Conservation (phyloP, 2,888 invertebrate genomes). For the Sphaerophoria taeniata region DNA sequence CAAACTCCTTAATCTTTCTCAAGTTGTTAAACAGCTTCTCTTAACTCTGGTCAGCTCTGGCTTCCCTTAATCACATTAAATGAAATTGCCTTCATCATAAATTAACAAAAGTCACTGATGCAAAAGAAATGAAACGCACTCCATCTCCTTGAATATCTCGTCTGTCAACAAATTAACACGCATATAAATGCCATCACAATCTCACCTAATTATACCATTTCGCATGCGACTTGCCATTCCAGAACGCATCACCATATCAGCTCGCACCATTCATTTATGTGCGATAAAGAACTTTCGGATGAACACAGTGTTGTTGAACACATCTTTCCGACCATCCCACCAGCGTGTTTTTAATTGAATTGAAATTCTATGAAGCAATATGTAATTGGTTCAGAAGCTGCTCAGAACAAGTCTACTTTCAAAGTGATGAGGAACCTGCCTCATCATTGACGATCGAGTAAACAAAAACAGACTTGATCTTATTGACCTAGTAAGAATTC, state of each 20-base stretch:
- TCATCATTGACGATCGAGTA: constrained; percentile 7
- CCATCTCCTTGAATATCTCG: neutral
- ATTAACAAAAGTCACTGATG: too few relatives aligned
- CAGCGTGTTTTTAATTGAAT: constrained; percentile 1
- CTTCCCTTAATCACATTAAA: too few relatives aligned
- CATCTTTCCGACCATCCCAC: neutral
- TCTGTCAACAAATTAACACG: constrained; percentile 11
- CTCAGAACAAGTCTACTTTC: neutral
- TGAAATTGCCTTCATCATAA: too few relatives aligned
- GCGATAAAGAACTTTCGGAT: neutral
- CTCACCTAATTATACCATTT: constrained; percentile 19
- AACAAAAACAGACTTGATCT: constrained; percentile 58
- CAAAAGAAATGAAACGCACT: neutral
- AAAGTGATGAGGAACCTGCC: constrained; percentile 18
- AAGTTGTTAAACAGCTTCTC: too few relatives aligned
- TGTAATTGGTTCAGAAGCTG: constrained; percentile 23
- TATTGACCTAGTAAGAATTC: constrained; percentile 58
- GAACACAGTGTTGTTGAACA: neutral
- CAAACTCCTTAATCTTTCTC: too few relatives aligned
- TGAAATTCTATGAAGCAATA: neutral
- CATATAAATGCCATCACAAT: constrained; percentile 21
- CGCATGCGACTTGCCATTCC: neutral
- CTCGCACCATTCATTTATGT: constrained; percentile 1
- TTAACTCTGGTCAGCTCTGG: too few relatives aligned
- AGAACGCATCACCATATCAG: neutral